Evolutionary conservation across 2,797 vertebrate species (phyloP).

Genomic region (Sparidentex hasta): DNA sequence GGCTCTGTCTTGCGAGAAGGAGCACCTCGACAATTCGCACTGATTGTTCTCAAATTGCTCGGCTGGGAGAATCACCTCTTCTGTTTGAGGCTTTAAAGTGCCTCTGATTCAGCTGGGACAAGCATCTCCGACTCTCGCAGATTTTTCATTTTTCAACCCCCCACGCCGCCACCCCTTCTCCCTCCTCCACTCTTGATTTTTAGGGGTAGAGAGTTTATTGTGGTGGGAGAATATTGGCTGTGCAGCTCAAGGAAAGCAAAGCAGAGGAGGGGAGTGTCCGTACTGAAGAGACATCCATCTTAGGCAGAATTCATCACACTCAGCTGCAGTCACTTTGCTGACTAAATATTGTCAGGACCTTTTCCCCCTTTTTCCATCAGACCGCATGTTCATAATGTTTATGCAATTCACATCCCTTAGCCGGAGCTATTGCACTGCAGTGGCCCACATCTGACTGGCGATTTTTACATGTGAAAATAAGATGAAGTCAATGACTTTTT

Average conservation of each 20-base stretch:
- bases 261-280: constrained; percentile 28
- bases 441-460: neutral
- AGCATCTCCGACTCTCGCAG: constrained; percentile 57
- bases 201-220: constrained; percentile 41
- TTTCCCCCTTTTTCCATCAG: constrained; percentile 19
- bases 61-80: constrained; percentile 77
- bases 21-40: constrained; percentile 75
- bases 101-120: constrained; percentile 73
- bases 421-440: constrained; percentile 6
- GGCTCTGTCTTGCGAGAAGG: constrained; percentile 58
- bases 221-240: constrained; percentile 57
- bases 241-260: constrained; percentile 57
- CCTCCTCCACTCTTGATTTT: constrained; percentile 33
- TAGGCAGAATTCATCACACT: constrained; percentile 57
- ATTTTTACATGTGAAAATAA: no score
- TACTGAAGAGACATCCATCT: constrained; percentile 55
- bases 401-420: constrained; percentile 5
- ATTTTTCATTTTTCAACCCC: constrained; percentile 58
- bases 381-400: constrained; percentile 28
- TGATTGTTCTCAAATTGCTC: constrained; percentile 85
- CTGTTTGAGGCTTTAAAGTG: constrained; percentile 77
- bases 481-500: no score
- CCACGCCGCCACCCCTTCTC: neutral
- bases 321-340: constrained; percentile 44
- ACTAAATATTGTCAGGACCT: constrained; percentile 24